Conservation (phyloP, 2,113 vertebrate species). For the Calonectris borealis region DNA sequence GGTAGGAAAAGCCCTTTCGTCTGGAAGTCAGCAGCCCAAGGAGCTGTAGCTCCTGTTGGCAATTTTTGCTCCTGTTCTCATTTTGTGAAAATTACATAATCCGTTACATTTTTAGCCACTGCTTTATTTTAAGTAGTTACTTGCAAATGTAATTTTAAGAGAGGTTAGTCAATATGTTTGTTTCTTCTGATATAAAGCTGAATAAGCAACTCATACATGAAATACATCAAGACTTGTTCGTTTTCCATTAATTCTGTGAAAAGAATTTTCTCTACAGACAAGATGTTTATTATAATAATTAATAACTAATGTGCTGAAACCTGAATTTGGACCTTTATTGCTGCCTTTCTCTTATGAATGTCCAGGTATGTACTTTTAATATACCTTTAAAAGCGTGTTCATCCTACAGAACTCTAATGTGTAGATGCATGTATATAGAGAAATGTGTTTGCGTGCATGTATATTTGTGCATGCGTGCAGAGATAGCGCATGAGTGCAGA, state of each 20-base stretch:
- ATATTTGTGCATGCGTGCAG: accelerated
- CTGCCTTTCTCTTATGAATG: not conserved
- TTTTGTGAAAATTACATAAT: not conserved
- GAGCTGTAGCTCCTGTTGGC: not conserved
- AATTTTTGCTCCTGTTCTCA: no score
- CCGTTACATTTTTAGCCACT: not conserved
- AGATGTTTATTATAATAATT: not conserved
- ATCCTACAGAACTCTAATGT: not conserved
- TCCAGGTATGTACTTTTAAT: not conserved
- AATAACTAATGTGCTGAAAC: not conserved
- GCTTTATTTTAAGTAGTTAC: not conserved
- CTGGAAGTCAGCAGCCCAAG: not conserved
- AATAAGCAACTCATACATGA: not conserved
- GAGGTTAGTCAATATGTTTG: not conserved
- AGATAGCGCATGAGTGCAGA: not conserved
- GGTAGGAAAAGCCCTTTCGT: not conserved
- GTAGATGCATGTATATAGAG: not conserved
- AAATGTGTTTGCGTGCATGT: not conserved
- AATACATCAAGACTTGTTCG: not conserved
- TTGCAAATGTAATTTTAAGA: not conserved
- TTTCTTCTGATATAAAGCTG: not conserved
- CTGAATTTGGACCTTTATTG: not conserved
- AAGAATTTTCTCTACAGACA: not conserved
- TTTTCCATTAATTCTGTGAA: not conserved
- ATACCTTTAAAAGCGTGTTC: not conserved